Evolutionary conservation across 2,888 invertebrate genomes (phyloP).

Genomic region (Alloscopus bannaensis): DNA sequence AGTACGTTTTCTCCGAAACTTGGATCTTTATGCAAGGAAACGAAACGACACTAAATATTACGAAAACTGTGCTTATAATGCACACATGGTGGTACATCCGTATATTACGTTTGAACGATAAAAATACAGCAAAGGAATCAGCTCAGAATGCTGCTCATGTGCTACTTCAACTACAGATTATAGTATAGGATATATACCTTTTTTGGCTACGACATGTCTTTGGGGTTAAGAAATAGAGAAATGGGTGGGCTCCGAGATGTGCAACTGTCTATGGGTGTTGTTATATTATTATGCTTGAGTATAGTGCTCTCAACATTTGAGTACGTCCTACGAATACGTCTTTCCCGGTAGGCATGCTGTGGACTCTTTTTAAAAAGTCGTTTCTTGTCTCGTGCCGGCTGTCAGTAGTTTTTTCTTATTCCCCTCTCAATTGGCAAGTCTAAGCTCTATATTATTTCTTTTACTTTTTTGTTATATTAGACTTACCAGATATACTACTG

Average conservation of each 20-base stretch:
- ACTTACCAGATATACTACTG: too few relatives aligned
- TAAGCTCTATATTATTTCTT: conserved; percentile 40
- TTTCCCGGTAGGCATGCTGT: conserved; percentile 1
- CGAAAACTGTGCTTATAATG: too few relatives aligned
- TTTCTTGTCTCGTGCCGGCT: conserved; percentile 67
- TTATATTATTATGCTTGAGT: conserved; percentile 11
- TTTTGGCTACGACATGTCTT: conserved; percentile 28
- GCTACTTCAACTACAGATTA: conserved; percentile 49
- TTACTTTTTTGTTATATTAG: too few relatives aligned
- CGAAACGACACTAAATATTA: conserved; percentile 18
- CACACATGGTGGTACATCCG: neutral
- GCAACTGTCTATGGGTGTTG: conserved; percentile 1
- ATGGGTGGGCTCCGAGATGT: conserved; percentile 21
- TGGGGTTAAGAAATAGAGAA: conserved; percentile 2
- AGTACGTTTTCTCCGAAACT: too few relatives aligned
- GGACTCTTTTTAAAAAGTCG: conserved; percentile 58
- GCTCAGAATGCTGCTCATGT: conserved; percentile 45
- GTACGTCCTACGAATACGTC: neutral
- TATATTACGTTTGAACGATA: conserved; percentile 20
- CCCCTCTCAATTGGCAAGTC: conserved; percentile 58
- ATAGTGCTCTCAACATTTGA: neutral
- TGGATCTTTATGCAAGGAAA: neutral
- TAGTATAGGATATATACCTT: conserved; percentile 26
- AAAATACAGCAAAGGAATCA: conserved; percentile 34
- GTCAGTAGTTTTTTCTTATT: conserved; percentile 61